Conservation (phyloP, 2,888 invertebrate species). For the Aricia artaxerxes region DNA sequence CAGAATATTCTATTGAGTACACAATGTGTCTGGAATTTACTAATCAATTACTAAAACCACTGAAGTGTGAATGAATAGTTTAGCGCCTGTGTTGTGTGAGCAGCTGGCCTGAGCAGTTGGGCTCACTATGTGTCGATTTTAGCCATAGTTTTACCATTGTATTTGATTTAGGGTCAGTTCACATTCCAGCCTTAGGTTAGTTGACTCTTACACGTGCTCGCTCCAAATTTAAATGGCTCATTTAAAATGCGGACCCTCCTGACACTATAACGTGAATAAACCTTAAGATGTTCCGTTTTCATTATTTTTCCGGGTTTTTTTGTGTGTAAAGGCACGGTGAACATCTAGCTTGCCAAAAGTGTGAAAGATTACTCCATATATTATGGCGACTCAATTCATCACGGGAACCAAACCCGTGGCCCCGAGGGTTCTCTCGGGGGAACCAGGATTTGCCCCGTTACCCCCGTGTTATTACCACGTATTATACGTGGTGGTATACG, state of each 20-base stretch:
- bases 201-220: no score
- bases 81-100: not conserved
- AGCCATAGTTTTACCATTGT: no score
- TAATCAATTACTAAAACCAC: not conserved
- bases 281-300: no score
- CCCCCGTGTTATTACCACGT: not conserved
- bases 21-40: not conserved
- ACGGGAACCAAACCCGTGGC: not conserved
- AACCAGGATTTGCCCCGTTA: not conserved
- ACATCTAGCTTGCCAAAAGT: not conserved
- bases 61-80: not conserved
- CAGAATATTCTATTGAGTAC: not conserved
- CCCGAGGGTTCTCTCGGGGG: not conserved
- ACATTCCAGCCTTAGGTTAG: no score
- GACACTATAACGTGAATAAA: no score
- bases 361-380: not conserved
- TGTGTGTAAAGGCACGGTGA: not conserved
- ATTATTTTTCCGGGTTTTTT: not conserved
- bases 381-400: not conserved
- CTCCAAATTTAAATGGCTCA: no score
- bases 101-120: not conserved
- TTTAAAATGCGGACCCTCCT: no score
- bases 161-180: no score
- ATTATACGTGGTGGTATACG: not conserved
- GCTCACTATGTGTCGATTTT: not conserved